Conservation (phyloP, 2,113 vertebrate species). For the Illadopsis cleaveri region DNA sequence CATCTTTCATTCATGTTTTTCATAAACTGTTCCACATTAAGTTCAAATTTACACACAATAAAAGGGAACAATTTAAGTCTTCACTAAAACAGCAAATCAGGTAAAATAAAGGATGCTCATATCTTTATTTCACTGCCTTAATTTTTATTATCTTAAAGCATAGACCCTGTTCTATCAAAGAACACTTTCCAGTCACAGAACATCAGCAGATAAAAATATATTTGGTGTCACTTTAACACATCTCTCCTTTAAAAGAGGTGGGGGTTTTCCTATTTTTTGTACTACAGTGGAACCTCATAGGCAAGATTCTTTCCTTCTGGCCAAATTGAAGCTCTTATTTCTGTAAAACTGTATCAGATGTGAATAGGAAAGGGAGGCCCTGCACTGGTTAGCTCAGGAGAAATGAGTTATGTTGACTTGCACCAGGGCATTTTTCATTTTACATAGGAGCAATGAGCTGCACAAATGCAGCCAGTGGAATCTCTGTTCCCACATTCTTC, state of each 20-base stretch:
- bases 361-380: not conserved
- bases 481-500: not conserved
- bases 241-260: not conserved
- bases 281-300: not conserved
- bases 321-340: not conserved
- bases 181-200: not conserved
- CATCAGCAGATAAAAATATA: not conserved
- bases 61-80: not conserved
- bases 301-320: not conserved
- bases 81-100: not conserved
- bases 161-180: not conserved
- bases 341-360: not conserved
- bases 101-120: not conserved
- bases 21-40: not conserved
- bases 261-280: accelerated
- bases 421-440: not conserved
- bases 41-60: not conserved
- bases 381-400: not conserved
- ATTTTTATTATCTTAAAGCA: not conserved
- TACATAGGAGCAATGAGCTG: not conserved
- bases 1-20: not conserved
- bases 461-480: not conserved
- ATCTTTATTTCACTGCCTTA: not conserved
- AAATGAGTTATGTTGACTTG: not conserved
- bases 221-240: not conserved